Conservation (phyloP, 2,888 invertebrate genomes). For the Dysmachus trigonus region DNA sequence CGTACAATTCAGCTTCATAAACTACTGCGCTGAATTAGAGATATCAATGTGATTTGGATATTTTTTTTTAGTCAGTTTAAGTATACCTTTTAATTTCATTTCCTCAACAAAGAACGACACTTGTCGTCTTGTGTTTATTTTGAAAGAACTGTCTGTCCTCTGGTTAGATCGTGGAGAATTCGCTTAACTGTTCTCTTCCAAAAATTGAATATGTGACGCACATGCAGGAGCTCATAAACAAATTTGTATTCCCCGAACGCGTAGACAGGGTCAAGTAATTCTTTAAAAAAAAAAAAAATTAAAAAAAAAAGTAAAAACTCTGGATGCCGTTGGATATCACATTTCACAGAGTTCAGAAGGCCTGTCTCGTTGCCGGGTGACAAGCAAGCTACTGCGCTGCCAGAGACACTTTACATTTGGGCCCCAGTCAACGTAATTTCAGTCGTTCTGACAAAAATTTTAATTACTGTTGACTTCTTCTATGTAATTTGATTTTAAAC, state of each 20-base stretch:
- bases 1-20: too few relatives aligned
- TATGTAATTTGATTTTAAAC: background rate
- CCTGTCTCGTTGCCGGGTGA: background rate
- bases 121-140: background rate
- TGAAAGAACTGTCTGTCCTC: background rate
- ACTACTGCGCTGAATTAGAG: too few relatives aligned
- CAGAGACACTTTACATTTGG: background rate
- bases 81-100: too few relatives aligned
- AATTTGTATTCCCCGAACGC: background rate
- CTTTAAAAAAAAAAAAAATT: background rate
- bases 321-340: background rate
- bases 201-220: background rate
- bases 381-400: background rate
- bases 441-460: background rate
- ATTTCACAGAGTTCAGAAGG: background rate
- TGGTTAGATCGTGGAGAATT: background rate
- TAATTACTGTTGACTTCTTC: background rate
- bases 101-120: background rate
- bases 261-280: background rate
- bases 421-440: background rate
- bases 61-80: background rate
- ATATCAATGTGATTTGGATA: background rate
- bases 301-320: background rate
- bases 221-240: background rate
- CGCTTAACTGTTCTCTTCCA: background rate